phyloP scores from a whole-genome alignment of 2,888 invertebrate genomes.

The Oscheius sp. region DNA sequence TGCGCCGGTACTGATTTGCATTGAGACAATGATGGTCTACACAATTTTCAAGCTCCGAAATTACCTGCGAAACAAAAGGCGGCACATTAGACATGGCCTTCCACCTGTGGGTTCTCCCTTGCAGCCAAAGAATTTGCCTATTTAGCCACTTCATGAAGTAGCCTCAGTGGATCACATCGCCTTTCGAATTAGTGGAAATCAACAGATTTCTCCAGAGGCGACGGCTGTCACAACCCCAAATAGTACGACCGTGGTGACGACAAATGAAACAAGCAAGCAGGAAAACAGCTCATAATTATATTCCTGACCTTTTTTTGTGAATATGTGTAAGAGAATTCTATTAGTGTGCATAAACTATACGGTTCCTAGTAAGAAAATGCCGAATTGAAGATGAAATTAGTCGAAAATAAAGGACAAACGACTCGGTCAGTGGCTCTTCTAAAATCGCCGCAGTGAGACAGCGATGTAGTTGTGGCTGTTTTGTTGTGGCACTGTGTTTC shows the following conservation, averaged over 20 bases:
- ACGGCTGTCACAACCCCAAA: neutral
- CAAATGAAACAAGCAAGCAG: neutral
- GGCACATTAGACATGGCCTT: conserved; percentile 34
- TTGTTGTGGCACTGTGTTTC: no score
- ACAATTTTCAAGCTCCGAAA: conserved; percentile 6
- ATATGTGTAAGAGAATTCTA: no score
- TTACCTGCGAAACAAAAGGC: conserved; percentile 26
- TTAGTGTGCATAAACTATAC: no score
- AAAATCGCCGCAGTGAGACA: no score
- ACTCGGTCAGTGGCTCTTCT: no score
- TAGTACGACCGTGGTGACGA: neutral
- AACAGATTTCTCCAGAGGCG: neutral
- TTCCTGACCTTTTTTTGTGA: no score
- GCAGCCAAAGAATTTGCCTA: no score
- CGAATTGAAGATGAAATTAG: no score
- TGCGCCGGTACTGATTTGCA: conserved; percentile 14
- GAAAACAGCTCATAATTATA: neutral
- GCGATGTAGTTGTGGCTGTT: no score
- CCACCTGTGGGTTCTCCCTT: conserved; percentile 29
- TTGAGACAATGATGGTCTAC: conserved; percentile 31
- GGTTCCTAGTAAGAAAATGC: no score
- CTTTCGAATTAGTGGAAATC: neutral
- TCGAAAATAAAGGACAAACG: no score
- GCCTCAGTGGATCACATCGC: neutral
- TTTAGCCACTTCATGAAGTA: conserved; percentile 10